Evolutionary conservation across 2,113 vertebrate species (phyloP).

Genomic region (Tautogolabrus adspersus): DNA sequence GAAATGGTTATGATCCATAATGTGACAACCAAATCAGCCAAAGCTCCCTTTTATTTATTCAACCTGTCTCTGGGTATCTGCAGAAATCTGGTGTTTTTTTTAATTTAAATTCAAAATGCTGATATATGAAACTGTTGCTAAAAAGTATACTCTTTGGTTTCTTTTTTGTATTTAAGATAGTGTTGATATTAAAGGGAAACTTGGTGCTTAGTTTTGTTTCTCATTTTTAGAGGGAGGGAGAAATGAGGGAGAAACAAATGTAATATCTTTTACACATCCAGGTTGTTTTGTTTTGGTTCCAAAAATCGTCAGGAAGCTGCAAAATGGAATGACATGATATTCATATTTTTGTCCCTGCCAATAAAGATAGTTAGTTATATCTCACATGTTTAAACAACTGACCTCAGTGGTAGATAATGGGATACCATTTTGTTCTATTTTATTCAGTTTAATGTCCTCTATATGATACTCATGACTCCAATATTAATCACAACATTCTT

Average conservation of each 20-base stretch:
- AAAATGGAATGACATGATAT: neutral
- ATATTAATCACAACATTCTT: too few species aligned
- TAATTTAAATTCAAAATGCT: neutral
- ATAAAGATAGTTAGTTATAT: neutral
- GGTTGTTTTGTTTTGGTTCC: neutral
- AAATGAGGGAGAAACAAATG: neutral
- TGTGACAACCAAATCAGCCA: too few species aligned
- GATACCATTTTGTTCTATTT: too few species aligned
- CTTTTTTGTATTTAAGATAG: constrained; percentile 59
- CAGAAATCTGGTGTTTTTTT: neutral
- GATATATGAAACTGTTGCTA: constrained; percentile 7
- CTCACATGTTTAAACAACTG: too few species aligned
- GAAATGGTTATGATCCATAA: constrained; percentile 7
- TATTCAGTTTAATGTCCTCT: too few species aligned
- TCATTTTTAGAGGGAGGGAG: neutral
- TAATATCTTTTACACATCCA: neutral
- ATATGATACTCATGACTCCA: too few species aligned
- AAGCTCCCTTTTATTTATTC: neutral
- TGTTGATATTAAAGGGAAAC: constrained; percentile 15
- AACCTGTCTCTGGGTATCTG: neutral
- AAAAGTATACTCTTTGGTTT: constrained; percentile 12
- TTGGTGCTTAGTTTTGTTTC: constrained; percentile 8
- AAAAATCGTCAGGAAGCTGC: neutral
- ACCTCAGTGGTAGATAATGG: too few species aligned
- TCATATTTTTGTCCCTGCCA: neutral